Percentiles rank a stretch among this genome's conserved stretches.
Evolutionary conservation across 2,888 invertebrate species (phyloP).

Genomic region (Scaptomyza tumidula): DNA sequence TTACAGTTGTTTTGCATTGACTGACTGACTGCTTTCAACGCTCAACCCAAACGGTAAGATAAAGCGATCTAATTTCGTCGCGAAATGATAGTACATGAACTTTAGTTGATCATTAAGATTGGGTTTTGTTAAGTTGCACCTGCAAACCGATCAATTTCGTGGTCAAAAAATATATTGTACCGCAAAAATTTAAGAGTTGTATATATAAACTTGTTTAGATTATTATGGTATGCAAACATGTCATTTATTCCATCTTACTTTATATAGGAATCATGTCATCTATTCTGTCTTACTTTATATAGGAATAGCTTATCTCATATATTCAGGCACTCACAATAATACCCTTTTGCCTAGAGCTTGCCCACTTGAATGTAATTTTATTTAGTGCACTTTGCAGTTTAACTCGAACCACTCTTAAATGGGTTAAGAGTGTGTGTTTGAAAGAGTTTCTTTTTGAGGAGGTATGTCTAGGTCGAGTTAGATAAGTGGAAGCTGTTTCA

Average conservation of each 20-base stretch:
- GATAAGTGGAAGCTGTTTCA: conserved; percentile 5
- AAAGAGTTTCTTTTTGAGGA: neutral
- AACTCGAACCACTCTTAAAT: neutral
- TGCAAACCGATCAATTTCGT: no score
- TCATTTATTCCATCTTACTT: neutral
- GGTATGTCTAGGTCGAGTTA: conserved; percentile 33
- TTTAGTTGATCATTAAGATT: neutral
- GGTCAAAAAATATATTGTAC: no score
- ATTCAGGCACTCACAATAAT: neutral
- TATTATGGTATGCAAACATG: neutral
- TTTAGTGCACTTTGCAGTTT: neutral
- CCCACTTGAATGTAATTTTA: neutral
- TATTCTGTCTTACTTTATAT: no score
- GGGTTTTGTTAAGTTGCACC: no score
- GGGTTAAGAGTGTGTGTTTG: neutral
- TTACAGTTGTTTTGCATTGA: neutral
- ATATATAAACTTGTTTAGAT: no score
- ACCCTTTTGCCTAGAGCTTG: neutral
- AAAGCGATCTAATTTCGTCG: no score
- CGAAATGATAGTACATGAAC: no score
- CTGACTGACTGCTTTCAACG: neutral
- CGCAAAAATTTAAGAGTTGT: no score
- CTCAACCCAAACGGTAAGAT: neutral
- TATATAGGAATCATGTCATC: neutral
- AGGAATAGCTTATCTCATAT: neutral